Conservation (phyloP, 2,113 vertebrate species). For the Anoplopoma fimbria region DNA sequence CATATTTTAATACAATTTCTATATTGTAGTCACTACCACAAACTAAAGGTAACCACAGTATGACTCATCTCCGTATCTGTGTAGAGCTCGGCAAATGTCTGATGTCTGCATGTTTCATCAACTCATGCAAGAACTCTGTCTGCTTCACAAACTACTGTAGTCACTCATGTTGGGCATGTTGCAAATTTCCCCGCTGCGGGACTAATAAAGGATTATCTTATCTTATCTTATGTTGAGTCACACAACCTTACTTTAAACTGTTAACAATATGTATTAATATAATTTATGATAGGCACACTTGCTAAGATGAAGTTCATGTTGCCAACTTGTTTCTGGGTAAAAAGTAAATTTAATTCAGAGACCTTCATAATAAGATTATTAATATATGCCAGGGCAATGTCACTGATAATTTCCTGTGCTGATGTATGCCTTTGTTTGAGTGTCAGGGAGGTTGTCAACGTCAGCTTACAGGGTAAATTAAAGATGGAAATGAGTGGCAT, state of each 20-base stretch:
- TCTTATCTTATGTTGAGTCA: not conserved
- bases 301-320: not conserved
- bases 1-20: not conserved
- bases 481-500: constrained; percentile 26
- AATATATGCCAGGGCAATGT: not conserved
- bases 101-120: not conserved
- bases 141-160: too few relatives aligned
- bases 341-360: constrained; percentile 2
- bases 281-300: not conserved
- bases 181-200: too few relatives aligned
- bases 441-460: not conserved
- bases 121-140: not conserved
- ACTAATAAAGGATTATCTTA: too few relatives aligned
- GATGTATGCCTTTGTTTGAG: not conserved
- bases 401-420: constrained; percentile 44
- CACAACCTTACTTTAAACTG: not conserved
- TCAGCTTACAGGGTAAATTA: not conserved
- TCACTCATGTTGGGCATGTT: too few relatives aligned
- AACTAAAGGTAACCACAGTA: not conserved
- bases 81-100: not conserved
- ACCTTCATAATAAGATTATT: constrained; percentile 3
- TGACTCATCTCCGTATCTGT: not conserved
- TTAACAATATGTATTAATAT: not conserved
- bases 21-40: not conserved
- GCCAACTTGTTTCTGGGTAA: not conserved